phyloP scores from a whole-genome alignment of 2,113 vertebrate species.

The Scatophagus argus region DNA sequence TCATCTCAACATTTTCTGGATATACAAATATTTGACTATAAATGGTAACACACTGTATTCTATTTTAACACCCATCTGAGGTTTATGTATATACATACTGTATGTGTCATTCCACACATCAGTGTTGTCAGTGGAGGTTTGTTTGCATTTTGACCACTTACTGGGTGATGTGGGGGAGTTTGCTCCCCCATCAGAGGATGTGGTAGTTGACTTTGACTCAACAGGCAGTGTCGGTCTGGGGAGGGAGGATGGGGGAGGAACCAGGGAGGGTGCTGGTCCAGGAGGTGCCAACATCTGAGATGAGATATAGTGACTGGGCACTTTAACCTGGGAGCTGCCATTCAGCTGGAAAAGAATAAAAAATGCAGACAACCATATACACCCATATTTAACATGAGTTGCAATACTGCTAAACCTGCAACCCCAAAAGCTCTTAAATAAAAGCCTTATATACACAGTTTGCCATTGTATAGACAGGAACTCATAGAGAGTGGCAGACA shows the following conservation, averaged over 20 bases:
- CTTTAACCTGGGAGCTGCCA: conserved; percentile 95
- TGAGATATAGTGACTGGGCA: conserved; percentile 93
- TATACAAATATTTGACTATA: background rate
- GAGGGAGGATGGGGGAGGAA: conserved; percentile 86
- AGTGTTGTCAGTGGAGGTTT: background rate
- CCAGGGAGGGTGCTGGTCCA: conserved; percentile 67
- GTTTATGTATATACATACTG: background rate
- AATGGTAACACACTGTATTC: background rate
- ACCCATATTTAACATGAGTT: background rate
- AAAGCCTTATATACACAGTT: too few relatives aligned
- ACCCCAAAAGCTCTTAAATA: too few relatives aligned
- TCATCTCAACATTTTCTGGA: background rate
- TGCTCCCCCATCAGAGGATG: conserved; percentile 89
- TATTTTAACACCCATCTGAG: background rate
- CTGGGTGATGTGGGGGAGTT: conserved; percentile 93
- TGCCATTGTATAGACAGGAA: too few relatives aligned
- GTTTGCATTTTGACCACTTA: conserved; percentile 78
- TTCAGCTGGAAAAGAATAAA: conserved; percentile 86
- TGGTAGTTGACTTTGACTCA: conserved; percentile 92
- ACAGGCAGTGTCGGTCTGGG: conserved; percentile 88
- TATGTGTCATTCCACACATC: background rate
- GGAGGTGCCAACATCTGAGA: conserved; percentile 93
- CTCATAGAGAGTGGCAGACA: background rate
- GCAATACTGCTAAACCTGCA: background rate
- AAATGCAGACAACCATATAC: conserved; percentile 5